Percentiles rank a stretch among this genome's conserved stretches.
Conservation (phyloP, 2,797 vertebrate genomes). For the Mus caroli region DNA sequence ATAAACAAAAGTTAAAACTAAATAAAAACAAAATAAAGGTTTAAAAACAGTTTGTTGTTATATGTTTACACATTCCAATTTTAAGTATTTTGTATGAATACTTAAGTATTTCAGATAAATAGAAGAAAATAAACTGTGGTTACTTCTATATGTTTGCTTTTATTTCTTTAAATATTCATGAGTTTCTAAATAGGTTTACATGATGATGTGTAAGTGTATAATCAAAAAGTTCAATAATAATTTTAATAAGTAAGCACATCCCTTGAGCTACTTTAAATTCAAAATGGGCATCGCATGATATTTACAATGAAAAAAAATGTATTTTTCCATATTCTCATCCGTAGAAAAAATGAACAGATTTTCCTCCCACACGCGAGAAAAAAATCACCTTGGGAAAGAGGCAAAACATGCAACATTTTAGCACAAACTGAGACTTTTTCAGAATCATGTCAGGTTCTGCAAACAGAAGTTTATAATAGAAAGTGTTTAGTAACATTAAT, state of each 20-base stretch:
- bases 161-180: constrained; percentile 35
- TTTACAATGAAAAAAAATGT: constrained; percentile 78
- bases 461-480: constrained; percentile 85
- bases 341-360: constrained; percentile 78
- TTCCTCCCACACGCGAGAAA: constrained; percentile 84
- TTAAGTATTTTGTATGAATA: background rate
- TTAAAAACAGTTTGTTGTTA: background rate
- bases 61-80: background rate
- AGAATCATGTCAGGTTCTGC: constrained; percentile 80
- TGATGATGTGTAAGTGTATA: constrained; percentile 36
- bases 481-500: constrained; percentile 84
- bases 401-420: constrained; percentile 80
- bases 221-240: constrained; percentile 58
- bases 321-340: constrained; percentile 73
- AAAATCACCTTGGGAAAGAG: constrained; percentile 84
- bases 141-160: background rate
- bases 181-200: constrained; percentile 39
- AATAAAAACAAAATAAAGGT: background rate
- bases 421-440: constrained; percentile 76
- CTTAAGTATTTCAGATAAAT: constrained; percentile 11
- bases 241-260: constrained; percentile 47
- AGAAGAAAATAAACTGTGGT: background rate
- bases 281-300: constrained; percentile 71
- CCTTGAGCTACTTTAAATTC: constrained; percentile 68
- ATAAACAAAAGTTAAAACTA: background rate